Evolutionary conservation across 1,140 invertebrate genomes (phyloP).

Genomic region (Drusus annulatus): DNA sequence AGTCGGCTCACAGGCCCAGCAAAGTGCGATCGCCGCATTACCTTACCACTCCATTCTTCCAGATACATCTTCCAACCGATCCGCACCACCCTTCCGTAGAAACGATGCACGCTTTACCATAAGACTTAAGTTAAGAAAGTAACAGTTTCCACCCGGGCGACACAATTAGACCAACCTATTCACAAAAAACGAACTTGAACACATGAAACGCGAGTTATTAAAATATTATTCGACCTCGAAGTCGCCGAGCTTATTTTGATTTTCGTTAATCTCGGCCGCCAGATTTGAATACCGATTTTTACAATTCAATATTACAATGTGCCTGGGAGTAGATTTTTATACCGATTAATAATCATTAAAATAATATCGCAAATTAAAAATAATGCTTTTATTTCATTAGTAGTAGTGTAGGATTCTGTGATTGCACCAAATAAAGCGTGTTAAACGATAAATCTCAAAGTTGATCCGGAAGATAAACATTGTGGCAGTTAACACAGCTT

Average conservation of each 20-base stretch:
- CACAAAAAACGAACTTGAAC: conserved; percentile 15
- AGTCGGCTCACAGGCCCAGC: conserved; percentile 19
- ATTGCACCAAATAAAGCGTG: neutral
- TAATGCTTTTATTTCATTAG: no score
- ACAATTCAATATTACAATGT: no score
- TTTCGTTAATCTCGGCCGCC: neutral
- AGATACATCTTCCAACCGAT: neutral
- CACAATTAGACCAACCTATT: neutral
- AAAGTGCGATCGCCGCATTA: conserved; percentile 12
- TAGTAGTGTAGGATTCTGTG: neutral
- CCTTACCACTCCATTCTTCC: neutral
- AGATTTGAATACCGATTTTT: no score
- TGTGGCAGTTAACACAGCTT: neutral
- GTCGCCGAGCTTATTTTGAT: conserved; percentile 33
- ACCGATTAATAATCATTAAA: no score
- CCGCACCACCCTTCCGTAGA: neutral
- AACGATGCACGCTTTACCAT: neutral
- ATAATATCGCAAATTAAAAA: no score
- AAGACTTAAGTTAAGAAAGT: neutral
- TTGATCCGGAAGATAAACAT: conserved; percentile 1
- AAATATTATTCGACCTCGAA: conserved; percentile 38
- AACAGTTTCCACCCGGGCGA: neutral
- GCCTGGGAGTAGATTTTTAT: no score
- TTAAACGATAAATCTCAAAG: neutral
- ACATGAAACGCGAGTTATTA: conserved; percentile 23